Conservation (phyloP, 2,888 invertebrate genomes). For the Hanleya hanleyi region DNA sequence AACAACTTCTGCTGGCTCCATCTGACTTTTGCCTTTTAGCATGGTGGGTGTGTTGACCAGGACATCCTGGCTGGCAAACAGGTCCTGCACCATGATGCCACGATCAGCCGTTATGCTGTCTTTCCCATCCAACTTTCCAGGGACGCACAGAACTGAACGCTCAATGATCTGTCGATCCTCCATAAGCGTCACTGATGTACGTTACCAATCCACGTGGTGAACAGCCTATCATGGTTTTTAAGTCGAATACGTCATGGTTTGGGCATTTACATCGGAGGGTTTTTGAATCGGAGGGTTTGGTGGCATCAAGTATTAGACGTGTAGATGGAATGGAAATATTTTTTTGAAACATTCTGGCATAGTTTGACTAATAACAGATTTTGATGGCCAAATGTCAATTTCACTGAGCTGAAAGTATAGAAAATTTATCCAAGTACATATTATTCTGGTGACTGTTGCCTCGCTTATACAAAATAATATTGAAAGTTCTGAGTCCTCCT, state of each 20-base stretch:
- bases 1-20: conserved; percentile 19
- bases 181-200: conserved; percentile 30
- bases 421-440: conserved; percentile 40
- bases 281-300: conserved; percentile 41
- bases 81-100: conserved; percentile 30
- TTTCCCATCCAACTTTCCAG: not conserved
- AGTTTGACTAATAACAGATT: conserved; percentile 20
- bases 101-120: conserved; percentile 28
- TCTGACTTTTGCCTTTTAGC: conserved; percentile 21
- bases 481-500: conserved; percentile 35
- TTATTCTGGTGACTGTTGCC: conserved; percentile 26
- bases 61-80: conserved; percentile 25
- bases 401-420: conserved; percentile 38
- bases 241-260: conserved; percentile 38
- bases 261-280: conserved; percentile 33
- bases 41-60: conserved; percentile 20
- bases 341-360: conserved; percentile 37
- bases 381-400: conserved; percentile 39
- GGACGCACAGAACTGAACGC: not conserved
- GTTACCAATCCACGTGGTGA: conserved; percentile 30
- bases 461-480: conserved; percentile 30
- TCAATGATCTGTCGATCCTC: conserved; percentile 28
- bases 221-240: conserved; percentile 44
- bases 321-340: conserved; percentile 36
- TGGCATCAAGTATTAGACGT: conserved; percentile 43